Evolutionary conservation across 2,797 vertebrate genomes (phyloP).

Genomic region (Pantherophis vulpinus): DNA sequence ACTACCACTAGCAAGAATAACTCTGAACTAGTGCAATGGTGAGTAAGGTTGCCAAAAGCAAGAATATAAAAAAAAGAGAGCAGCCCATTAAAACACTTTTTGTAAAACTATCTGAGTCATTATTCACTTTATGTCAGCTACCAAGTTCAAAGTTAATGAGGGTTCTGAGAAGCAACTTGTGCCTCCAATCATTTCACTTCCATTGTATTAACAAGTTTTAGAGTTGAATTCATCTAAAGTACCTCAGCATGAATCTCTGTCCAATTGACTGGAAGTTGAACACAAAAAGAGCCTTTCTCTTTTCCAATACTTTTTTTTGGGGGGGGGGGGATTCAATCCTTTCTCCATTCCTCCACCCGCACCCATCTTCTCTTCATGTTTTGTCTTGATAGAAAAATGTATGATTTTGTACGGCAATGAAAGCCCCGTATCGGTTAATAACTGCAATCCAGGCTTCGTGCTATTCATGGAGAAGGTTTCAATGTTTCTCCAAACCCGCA

Average conservation of each 20-base stretch:
- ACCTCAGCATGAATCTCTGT: conserved; percentile 76
- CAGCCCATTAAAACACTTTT: conserved; percentile 60
- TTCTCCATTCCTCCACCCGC: conserved; percentile 52
- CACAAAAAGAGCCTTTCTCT: conserved; percentile 66
- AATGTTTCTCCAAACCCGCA: conserved; percentile 59
- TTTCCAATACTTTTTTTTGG: conserved; percentile 65
- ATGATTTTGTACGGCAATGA: conserved; percentile 72
- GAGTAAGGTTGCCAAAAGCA: conserved; percentile 64
- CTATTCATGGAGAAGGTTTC: conserved; percentile 58
- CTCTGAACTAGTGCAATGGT: conserved; percentile 62
- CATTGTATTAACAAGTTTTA: conserved; percentile 76
- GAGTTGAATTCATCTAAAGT: conserved; percentile 79
- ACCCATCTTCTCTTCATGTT: conserved; percentile 54
- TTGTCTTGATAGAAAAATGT: conserved; percentile 72
- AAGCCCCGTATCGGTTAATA: conserved; percentile 71
- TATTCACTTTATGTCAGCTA: conserved; percentile 66
- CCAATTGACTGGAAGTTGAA: conserved; percentile 76
- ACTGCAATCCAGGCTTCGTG: conserved; percentile 61
- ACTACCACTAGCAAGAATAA: conserved; percentile 54
- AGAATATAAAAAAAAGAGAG: conserved; percentile 42
- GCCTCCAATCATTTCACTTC: conserved; percentile 73
- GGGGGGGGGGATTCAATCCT: conserved; percentile 58
- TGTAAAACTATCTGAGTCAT: conserved; percentile 64
- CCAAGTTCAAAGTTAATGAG: conserved; percentile 72
- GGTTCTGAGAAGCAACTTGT: conserved; percentile 68